A percentile compares a stretch with the other conserved stretches of the same genome.
phyloP scores from a whole-genome alignment of 1,140 invertebrate genomes.

The Megathymus violae region DNA sequence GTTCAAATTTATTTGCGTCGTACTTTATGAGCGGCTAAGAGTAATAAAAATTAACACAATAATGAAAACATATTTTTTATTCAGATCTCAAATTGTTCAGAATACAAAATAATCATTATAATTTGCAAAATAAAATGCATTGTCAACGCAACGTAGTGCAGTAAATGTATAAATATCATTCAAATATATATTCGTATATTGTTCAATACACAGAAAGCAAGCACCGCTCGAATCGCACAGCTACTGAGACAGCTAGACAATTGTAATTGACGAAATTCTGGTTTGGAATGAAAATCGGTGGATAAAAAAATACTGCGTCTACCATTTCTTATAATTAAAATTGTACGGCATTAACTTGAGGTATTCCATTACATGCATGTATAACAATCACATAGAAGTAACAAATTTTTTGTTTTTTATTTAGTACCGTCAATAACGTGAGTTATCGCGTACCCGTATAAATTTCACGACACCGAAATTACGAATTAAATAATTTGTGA shows the following conservation, averaged over 20 bases:
- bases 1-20: too few relatives aligned
- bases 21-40: too few relatives aligned
- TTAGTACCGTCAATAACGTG: slow-evolving; percentile 19
- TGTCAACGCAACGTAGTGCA: slow-evolving; percentile 51
- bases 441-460: slow-evolving; percentile 51
- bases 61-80: slow-evolving; percentile 57
- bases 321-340: slow-evolving; percentile 21
- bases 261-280: slow-evolving; percentile 34
- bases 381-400: neutral
- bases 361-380: neutral
- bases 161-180: slow-evolving; percentile 30
- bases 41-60: slow-evolving; percentile 37
- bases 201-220: slow-evolving; percentile 41
- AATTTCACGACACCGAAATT: slow-evolving; percentile 39
- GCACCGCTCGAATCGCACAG: slow-evolving; percentile 64
- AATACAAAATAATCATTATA: slow-evolving; percentile 53
- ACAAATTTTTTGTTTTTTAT: slow-evolving; percentile 27
- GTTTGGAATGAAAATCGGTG: slow-evolving; percentile 73
- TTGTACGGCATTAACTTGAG: slow-evolving; percentile 26
- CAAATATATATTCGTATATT: slow-evolving; percentile 28
- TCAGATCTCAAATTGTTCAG: slow-evolving; percentile 56
- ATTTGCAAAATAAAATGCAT: slow-evolving; percentile 68
- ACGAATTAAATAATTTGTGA: slow-evolving; percentile 51
- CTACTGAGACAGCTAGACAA: slow-evolving; percentile 40
- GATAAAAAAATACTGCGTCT: slow-evolving; percentile 68